Conservation (phyloP, 2,797 vertebrate genomes). For the Danio albolineatus region DNA sequence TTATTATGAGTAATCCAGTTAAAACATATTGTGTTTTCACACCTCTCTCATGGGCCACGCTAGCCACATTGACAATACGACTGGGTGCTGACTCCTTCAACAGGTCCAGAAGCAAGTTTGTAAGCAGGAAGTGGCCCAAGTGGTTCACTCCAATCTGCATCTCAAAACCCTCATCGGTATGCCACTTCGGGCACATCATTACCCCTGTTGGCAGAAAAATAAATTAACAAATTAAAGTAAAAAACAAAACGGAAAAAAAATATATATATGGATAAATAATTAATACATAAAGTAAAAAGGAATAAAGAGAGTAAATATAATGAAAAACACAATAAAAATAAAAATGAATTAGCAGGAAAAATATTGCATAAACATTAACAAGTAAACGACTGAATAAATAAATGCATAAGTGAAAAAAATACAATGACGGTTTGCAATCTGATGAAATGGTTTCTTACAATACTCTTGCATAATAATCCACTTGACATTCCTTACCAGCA, state of each 20-base stretch:
- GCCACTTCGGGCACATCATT: conserved; percentile 66
- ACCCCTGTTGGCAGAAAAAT: conserved; percentile 60
- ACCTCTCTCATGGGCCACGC: conserved; percentile 62
- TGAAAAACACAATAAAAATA: no score
- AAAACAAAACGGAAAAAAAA: background rate
- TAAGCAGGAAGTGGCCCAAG: conserved; percentile 65
- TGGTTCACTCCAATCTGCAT: conserved; percentile 69
- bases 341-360: no score
- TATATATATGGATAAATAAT: no score
- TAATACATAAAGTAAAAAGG: no score
- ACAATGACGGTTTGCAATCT: conserved; percentile 52
- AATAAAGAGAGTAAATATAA: no score
- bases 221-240: conserved; percentile 15
- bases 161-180: conserved; percentile 66
- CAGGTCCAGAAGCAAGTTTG: conserved; percentile 63
- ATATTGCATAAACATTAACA: no score
- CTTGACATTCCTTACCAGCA: conserved; percentile 55
- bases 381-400: no score
- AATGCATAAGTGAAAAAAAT: no score
- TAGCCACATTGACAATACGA: conserved; percentile 65
- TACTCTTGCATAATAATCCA: background rate
- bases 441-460: background rate
- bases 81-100: conserved; percentile 65
- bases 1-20: background rate
- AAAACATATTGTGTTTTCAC: background rate